Evolutionary conservation across 2,113 vertebrate genomes (phyloP).

Genomic region (Myrmophylax atrothorax): DNA sequence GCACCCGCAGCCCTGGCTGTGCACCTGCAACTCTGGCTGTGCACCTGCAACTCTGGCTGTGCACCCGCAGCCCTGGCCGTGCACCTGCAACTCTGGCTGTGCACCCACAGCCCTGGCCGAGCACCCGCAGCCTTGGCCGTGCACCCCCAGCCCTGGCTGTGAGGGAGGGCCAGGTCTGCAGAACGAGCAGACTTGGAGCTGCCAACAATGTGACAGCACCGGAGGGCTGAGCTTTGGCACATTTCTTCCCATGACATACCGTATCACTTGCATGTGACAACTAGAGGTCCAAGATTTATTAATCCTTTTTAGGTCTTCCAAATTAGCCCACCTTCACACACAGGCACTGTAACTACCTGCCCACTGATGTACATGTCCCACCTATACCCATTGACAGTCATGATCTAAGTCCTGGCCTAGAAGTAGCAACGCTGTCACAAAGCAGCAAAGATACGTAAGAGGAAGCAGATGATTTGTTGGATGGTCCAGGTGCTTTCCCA

Average conservation of each 20-base stretch:
- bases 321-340: background rate
- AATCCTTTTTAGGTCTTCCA: background rate
- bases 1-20: fast-evolving
- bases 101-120: too few species aligned
- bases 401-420: background rate
- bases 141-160: fast-evolving
- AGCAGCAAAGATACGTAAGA: background rate
- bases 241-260: background rate
- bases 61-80: fast-evolving
- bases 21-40: too few species aligned
- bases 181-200: background rate
- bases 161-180: background rate
- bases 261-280: fast-evolving
- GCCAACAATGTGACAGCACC: fast-evolving
- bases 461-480: background rate
- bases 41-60: fast-evolving
- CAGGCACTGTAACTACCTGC: background rate
- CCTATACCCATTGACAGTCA: background rate
- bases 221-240: fast-evolving
- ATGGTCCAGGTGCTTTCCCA: background rate
- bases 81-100: fast-evolving
- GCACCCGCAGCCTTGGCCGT: too few species aligned
- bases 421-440: background rate
- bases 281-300: background rate
- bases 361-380: background rate